Conservation (phyloP, 1,140 invertebrate species). For the Scaptodrosophila lebanonensis region DNA sequence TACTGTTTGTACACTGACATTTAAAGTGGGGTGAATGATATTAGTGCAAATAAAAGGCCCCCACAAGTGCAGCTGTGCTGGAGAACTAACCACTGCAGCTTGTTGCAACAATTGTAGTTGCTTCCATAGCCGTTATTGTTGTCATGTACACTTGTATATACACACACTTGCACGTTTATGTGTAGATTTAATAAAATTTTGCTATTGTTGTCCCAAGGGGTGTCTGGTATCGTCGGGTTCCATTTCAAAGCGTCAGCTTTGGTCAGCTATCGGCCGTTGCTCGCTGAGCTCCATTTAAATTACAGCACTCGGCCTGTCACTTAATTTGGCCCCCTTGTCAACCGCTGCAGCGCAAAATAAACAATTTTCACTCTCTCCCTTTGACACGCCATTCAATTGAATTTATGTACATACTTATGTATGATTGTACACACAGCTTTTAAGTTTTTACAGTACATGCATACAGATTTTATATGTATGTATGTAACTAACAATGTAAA, state of each 20-base stretch:
- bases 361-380: constrained; percentile 15
- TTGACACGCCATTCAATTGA: constrained; percentile 49
- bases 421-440: too few species aligned
- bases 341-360: not conserved
- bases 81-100: too few species aligned
- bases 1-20: constrained; percentile 56
- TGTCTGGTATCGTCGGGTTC: constrained; percentile 20
- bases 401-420: too few species aligned
- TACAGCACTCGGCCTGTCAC: constrained; percentile 20
- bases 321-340: constrained; percentile 50
- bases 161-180: constrained; percentile 33
- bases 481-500: too few species aligned
- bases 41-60: constrained; percentile 72
- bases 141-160: too few species aligned
- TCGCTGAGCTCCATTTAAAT: constrained; percentile 29
- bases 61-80: constrained; percentile 52
- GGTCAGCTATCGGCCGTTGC: constrained; percentile 29
- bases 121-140: too few species aligned
- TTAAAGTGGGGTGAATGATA: constrained; percentile 73
- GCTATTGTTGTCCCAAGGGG: constrained; percentile 41
- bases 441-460: too few species aligned
- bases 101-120: not conserved
- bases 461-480: too few species aligned
- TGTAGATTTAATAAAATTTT: constrained; percentile 60
- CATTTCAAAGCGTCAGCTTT: too few species aligned